Evolutionary conservation across 1,140 invertebrate species (phyloP).

Genomic region (Macrobrachium rosenbergii): DNA sequence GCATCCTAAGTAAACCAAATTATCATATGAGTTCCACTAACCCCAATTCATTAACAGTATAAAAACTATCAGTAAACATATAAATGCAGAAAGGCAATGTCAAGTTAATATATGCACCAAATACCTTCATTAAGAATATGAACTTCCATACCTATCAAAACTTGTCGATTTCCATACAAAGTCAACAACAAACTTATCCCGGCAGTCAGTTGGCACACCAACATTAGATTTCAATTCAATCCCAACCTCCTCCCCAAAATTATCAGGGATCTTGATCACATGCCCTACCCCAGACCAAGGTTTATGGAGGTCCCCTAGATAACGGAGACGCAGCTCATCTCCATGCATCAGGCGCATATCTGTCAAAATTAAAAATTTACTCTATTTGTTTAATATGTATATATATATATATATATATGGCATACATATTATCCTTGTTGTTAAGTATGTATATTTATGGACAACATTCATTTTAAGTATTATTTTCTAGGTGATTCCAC

Average conservation of each 20-base stretch:
- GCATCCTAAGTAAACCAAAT: conserved; percentile 82
- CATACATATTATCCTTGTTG: no score
- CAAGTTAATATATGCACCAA: not conserved
- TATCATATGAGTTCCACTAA: no score
- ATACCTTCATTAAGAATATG: conserved; percentile 9
- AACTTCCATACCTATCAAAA: conserved; percentile 86
- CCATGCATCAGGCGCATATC: conserved; percentile 99
- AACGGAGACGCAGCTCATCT: conserved; percentile 94
- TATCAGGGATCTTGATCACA: conserved; percentile 99
- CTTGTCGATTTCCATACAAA: conserved; percentile 99
- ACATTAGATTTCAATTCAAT: conserved; percentile 94
- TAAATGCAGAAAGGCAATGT: not conserved
- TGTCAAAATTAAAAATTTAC: conserved; percentile 62
- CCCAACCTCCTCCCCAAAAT: conserved; percentile 98
- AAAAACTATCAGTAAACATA: not conserved
- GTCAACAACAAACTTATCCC: conserved; percentile 97
- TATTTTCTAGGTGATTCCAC: no score
- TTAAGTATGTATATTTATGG: no score
- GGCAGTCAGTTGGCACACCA: conserved; percentile 91
- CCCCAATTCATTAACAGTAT: no score
- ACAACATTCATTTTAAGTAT: no score
- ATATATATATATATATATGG: no score
- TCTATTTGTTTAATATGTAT: no score
- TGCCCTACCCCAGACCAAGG: conserved; percentile 94
- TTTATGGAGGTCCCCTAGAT: conserved; percentile 93